Percentiles rank a stretch among this genome's conserved stretches.
phyloP scores from a whole-genome alignment of 2,113 vertebrate genomes.

The Bos javanicus region DNA sequence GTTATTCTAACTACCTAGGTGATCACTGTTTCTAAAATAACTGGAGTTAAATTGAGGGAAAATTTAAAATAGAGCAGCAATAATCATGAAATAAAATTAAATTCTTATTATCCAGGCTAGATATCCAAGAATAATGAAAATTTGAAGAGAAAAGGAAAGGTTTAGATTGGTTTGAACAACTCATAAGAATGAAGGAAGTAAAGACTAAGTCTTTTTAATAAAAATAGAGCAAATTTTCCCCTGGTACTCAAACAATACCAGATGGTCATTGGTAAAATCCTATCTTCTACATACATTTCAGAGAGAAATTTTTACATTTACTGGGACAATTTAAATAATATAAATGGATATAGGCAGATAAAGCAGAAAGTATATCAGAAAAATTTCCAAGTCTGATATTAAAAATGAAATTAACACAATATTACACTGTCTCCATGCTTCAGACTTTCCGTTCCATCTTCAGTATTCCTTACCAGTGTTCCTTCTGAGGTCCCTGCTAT shows the following conservation, averaged over 20 bases:
- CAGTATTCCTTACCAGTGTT: not conserved
- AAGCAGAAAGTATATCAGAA: constrained; percentile 24
- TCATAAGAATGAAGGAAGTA: constrained; percentile 51
- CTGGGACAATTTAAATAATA: constrained; percentile 24
- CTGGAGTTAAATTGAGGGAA: not conserved
- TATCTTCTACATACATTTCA: not conserved
- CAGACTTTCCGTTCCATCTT: not conserved
- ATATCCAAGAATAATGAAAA: constrained; percentile 62
- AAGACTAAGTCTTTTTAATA: constrained; percentile 57
- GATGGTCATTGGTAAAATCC: not conserved
- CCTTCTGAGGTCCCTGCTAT: not conserved
- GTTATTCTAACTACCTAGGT: not conserved
- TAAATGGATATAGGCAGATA: constrained; percentile 9
- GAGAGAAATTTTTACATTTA: not conserved
- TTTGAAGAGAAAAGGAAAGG: constrained; percentile 33
- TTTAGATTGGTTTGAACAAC: constrained; percentile 41
- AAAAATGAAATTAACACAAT: constrained; percentile 44
- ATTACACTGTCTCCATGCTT: not conserved
- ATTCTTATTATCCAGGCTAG: constrained; percentile 42
- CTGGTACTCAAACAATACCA: constrained; percentile 38
- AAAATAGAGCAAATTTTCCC: constrained; percentile 34
- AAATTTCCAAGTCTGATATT: constrained; percentile 5
- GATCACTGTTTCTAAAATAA: constrained; percentile 33
- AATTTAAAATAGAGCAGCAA: constrained; percentile 25
- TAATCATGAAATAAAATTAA: constrained; percentile 57